Evolutionary conservation across 1,140 invertebrate genomes (phyloP), one percentile per base, ranked within the genome.

Genomic region (Gonioctena quinquepunctata): DNA sequence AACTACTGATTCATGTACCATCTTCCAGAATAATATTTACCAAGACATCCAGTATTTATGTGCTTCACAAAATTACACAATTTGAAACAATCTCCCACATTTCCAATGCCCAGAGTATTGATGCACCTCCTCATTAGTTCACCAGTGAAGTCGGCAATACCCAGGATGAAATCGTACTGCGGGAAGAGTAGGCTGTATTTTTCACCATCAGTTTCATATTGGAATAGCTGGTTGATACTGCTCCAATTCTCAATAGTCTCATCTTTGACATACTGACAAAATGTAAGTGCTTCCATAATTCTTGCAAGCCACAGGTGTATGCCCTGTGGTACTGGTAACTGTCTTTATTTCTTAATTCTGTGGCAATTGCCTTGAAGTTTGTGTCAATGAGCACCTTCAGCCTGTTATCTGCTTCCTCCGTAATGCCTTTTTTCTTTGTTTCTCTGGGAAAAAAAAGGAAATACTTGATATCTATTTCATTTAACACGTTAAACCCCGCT

Each of bases 61-160:
- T 88, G 79, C 77, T 90, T 89, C 3, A 95, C 86, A 74, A 92
- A 90, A 60, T 88, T 86, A 79, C 92, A 93, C 3, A 91, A 88
- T 62, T 90, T 83, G 78, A 90, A 90, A 76, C 94, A 94, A 59
- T 89, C 89, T 18, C 89, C 87, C n/a, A 91, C 87, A 74, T 96
- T 90, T 0, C 93, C 94, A 68, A 86, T 86, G 0, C 92, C 90
- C 26, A 96, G 87, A 76, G 90, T 91, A 76, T 93, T 95, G 4
- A 97, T 95, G 66, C 94, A 94, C 73, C 90, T 89, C 66, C 95
- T 87, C 95, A 97, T 96, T 21, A 96, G 79, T 82, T 97, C 95
- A 0, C 95, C 95, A 3, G 94, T 96, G 7, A 96, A 85, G 85
- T 97, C 95, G 5, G 92, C 91, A 48, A 97, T 82, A 1, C 95